phyloP scores from a whole-genome alignment of 2,113 vertebrate genomes.

The Alethe castanea region DNA sequence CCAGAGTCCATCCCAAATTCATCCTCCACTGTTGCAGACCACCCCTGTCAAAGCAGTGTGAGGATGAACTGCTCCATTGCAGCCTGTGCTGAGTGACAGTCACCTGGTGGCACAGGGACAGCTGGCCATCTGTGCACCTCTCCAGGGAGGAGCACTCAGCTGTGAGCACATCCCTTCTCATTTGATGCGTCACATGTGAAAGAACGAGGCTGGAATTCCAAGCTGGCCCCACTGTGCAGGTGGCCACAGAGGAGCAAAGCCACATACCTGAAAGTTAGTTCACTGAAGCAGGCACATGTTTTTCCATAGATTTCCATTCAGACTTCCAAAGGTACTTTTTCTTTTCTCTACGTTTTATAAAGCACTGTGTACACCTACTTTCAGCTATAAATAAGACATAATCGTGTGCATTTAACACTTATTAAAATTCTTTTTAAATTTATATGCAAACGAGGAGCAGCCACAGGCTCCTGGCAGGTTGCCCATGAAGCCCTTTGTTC shows the following conservation, averaged over 20 bases:
- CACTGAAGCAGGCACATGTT: background rate
- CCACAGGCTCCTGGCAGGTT: constrained; percentile 66
- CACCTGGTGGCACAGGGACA: rapidly evolving
- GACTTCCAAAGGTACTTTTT: constrained; percentile 32
- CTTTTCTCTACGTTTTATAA: background rate
- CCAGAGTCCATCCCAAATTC: background rate
- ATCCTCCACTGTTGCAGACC: background rate
- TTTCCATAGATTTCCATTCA: background rate
- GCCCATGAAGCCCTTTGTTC: constrained; percentile 47
- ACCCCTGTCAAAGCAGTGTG: background rate
- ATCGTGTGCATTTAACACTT: constrained; percentile 55
- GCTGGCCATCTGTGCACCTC: background rate
- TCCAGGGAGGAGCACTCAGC: background rate
- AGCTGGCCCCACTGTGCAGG: background rate
- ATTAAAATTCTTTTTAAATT: constrained; percentile 68
- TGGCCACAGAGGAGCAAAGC: background rate
- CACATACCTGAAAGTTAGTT: background rate
- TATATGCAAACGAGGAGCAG: constrained; percentile 62
- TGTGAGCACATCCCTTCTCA: background rate
- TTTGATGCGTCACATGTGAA: background rate
- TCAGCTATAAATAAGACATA: constrained; percentile 61
- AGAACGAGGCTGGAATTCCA: background rate
- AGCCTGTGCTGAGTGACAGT: background rate
- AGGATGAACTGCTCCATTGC: background rate
- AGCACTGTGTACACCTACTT: constrained; percentile 26